Base-by-base conservation (phyloP, 2,888 invertebrate genomes). In the Agrilus biguttatus region DNA sequence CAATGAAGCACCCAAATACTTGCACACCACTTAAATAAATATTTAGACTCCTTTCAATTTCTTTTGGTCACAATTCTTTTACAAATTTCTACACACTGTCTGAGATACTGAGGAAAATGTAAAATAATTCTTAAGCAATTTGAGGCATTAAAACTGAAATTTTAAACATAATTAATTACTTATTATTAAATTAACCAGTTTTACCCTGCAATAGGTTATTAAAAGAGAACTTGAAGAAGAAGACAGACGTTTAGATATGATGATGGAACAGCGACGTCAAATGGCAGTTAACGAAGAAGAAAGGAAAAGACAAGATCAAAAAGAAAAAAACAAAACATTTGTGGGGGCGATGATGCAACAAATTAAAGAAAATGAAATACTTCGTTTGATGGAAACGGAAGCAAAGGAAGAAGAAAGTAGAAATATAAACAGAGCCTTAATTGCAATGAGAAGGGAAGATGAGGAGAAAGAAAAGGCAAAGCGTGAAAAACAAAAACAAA, bases 191-290 rank as follows among this genome's bases (percentile, higher is more conserved):
- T 5, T 10, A 28, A 28, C 7, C 2, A 28, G 2, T 10, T 10
- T 28, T 28, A 10, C 28, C 28, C 28, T 28, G 10, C 28, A 28
- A 28, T 40, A 72, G 41, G 60, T 76, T 28, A 72, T 77, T 37
- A 68, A 71, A 57, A 72, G 70, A 53, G 74, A 77, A 48, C 48
- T 75, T 1, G 67, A 68, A 23, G 74, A 73, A 32, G 77, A 77
- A 51, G 66, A 75, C 45, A 60, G 61, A 46, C 63, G 77, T 64
- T 68, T 82, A 40, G 79, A 83, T 49, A 69, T 71, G 12, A 76
- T 82, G 64, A 81, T 83, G 80, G 83, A 83, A 53, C 76, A 80
- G 56, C 74, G 78, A 52, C 71, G 82, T 1, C 64, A 70, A 47
- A 65, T 68, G 41, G 74, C 72, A 0, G 68, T 80, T 5, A 57